Percentiles rank a stretch among this genome's conserved stretches.
These are phyloP conservation scores for Drosophila sechellia DNA, from an alignment of 1,140 invertebrate genomes.

Conservation along the genomic window DNA sequence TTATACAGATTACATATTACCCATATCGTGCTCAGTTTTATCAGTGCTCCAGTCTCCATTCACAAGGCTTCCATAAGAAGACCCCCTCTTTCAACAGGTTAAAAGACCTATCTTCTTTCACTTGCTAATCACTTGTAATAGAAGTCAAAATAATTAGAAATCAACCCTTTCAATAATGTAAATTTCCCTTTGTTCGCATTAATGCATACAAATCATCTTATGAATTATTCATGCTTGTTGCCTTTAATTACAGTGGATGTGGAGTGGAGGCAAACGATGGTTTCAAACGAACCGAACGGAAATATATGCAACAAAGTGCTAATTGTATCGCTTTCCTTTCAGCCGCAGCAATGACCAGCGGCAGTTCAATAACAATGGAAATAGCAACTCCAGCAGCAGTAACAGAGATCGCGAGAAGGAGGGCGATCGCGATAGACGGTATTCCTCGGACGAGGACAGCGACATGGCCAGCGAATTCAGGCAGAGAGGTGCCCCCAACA, in stretches of 20 bases:
- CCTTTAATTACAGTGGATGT: neutral
- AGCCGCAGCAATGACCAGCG: constrained; percentile 40
- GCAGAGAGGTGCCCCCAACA: constrained; percentile 71
- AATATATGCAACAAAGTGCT: neutral
- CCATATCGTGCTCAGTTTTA: too few relatives aligned
- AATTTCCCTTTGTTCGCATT: neutral
- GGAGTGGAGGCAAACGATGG: too few relatives aligned
- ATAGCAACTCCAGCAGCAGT: constrained; percentile 6
- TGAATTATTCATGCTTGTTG: constrained; percentile 4
- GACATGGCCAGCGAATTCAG: constrained; percentile 46
- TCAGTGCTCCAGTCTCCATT: too few relatives aligned
- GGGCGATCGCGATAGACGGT: constrained; percentile 5
- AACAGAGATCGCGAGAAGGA: constrained; percentile 8
- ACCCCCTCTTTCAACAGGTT: too few relatives aligned
- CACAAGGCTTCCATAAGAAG: too few relatives aligned
- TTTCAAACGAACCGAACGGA: neutral
- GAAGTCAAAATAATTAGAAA: neutral
- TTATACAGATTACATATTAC: too few relatives aligned
- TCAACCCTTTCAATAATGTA: too few relatives aligned
- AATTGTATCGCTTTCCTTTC: neutral
- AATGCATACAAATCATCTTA: neutral
- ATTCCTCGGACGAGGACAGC: constrained; percentile 63
- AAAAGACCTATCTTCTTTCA: too few relatives aligned
- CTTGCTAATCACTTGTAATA: neutral
- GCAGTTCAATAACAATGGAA: constrained; percentile 38